Conservation (phyloP, 2,888 invertebrate genomes). For the Aquatica leii region DNA sequence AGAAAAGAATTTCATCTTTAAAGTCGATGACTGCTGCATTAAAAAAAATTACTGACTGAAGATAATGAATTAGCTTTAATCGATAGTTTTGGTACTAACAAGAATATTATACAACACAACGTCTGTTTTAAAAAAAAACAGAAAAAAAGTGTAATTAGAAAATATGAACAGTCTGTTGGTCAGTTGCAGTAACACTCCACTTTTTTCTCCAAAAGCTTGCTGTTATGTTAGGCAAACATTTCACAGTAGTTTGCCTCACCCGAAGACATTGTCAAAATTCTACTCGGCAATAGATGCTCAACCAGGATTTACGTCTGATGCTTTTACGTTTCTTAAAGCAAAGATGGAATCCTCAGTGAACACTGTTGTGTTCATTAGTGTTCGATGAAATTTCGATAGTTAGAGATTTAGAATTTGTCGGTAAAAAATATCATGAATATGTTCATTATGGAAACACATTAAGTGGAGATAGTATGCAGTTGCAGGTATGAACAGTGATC, state of each 20-base stretch:
- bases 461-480: conserved; percentile 31
- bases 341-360: conserved; percentile 21
- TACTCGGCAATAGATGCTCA: conserved; percentile 46
- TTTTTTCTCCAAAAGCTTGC: conserved; percentile 13
- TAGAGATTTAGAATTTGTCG: conserved; percentile 48
- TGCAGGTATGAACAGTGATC: conserved; percentile 39
- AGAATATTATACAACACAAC: conserved; percentile 10
- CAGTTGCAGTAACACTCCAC: conserved; percentile 10
- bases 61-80: conserved; percentile 1
- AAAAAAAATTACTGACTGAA: conserved; percentile 4
- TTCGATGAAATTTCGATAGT: conserved; percentile 49
- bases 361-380: conserved; percentile 35
- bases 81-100: conserved; percentile 9
- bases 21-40: background rate
- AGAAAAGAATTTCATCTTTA: conserved; percentile 1
- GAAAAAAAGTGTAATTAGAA: background rate
- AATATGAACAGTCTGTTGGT: conserved; percentile 8
- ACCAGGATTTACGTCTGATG: conserved; percentile 49
- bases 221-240: conserved; percentile 12
- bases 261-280: conserved; percentile 45
- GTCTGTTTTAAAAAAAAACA: conserved; percentile 5
- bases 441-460: conserved; percentile 45
- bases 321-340: conserved; percentile 41
- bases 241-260: conserved; percentile 4
- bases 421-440: conserved; percentile 46